Percentiles rank a stretch among this genome's conserved stretches.
Conservation (phyloP, 2,797 vertebrate genomes). For the Caiman crocodilus region DNA sequence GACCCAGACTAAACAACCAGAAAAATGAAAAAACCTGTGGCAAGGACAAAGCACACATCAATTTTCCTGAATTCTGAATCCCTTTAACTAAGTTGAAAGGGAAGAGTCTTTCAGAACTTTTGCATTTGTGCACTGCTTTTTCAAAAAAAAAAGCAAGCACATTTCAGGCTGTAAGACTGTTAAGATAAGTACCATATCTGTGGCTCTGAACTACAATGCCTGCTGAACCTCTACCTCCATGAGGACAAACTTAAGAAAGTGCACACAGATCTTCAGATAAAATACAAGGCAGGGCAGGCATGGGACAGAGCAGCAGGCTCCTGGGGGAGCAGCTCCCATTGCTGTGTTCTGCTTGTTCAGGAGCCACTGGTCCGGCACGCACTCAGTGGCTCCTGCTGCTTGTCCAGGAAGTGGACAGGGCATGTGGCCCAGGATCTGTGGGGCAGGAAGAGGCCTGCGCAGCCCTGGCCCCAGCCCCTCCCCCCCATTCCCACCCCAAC, state of each 20-base stretch:
- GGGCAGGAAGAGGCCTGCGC: too few species aligned
- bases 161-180: neutral
- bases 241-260: neutral
- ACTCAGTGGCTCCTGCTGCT: too few species aligned
- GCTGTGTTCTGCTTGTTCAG: too few species aligned
- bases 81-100: neutral
- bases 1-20: neutral
- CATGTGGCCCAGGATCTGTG: too few species aligned
- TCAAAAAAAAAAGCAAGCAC: neutral
- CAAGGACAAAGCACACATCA: fast-evolving
- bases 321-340: too few species aligned
- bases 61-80: neutral
- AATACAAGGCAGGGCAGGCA: too few species aligned
- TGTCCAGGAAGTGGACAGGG: too few species aligned
- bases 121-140: neutral
- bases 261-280: neutral
- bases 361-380: too few species aligned
- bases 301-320: too few species aligned
- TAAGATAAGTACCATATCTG: neutral
- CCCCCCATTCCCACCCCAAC: too few species aligned
- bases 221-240: neutral
- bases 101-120: neutral
- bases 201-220: neutral
- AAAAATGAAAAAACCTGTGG: neutral
- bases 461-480: too few species aligned